These are phyloP conservation scores for Montipora cactus DNA, from an alignment of 64 coral and sea anemone genomes.

Conservation along the genomic window DNA sequence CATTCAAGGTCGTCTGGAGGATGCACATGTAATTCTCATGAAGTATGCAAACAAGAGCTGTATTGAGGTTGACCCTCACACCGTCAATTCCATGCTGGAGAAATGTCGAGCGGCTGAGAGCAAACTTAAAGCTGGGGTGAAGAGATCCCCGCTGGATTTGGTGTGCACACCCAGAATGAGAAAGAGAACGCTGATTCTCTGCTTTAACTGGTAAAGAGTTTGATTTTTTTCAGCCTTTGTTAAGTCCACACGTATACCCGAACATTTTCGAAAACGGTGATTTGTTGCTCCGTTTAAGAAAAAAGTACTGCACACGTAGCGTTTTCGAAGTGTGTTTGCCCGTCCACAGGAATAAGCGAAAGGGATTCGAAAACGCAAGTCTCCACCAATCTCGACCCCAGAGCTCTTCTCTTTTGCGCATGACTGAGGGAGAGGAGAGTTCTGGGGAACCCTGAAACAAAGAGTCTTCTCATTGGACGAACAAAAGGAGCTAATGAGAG, in stretches of 20 bases:
- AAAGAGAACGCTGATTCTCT: conserved; percentile 64
- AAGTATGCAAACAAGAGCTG: conserved; percentile 60
- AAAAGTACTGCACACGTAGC: too few species aligned
- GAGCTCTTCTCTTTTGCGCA: too few species aligned
- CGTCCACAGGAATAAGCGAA: too few species aligned
- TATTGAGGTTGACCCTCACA: conserved; percentile 12
- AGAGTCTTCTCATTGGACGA: too few species aligned
- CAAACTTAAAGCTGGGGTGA: not conserved
- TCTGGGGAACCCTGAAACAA: too few species aligned
- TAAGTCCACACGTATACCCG: not conserved
- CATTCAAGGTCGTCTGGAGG: conserved; percentile 38
- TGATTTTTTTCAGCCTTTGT: not conserved
- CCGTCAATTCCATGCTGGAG: conserved; percentile 34
- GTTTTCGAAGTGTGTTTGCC: too few species aligned
- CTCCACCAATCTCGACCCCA: too few species aligned
- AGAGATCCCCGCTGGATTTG: conserved; percentile 37
- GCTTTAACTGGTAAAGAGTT: conserved; percentile 67
- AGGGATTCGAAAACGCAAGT: too few species aligned
- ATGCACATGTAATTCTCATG: conserved; percentile 60
- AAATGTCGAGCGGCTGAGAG: not conserved
- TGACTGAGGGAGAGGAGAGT: too few species aligned
- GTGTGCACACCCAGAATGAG: conserved; percentile 54
- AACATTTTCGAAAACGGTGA: too few species aligned
- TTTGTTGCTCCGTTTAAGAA: too few species aligned
- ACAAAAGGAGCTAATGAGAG: too few species aligned